Percentiles rank a stretch among this genome's conserved stretches.
Conservation (phyloP, 2,888 invertebrate species). For the Stenotaenia linearis region DNA sequence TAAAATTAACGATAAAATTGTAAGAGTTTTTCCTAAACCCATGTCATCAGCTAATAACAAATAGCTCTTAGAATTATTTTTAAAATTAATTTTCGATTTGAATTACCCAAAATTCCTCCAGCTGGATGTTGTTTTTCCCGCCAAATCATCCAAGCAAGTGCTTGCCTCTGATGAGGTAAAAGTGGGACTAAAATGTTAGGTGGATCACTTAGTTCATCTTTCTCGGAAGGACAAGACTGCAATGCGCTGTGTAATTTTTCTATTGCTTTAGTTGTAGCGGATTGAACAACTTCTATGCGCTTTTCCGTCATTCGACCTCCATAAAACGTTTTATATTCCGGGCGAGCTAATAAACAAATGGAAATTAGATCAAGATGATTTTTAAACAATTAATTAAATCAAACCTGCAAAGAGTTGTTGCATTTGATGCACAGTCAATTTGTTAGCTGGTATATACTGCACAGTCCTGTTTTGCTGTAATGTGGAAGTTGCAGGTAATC, state of each 20-base stretch:
- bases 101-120: constrained; percentile 78
- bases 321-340: constrained; percentile 24
- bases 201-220: constrained; percentile 52
- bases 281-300: constrained; percentile 10
- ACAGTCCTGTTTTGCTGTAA: no score
- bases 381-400: background rate
- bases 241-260: constrained; percentile 48
- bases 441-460: no score
- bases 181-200: constrained; percentile 59
- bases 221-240: constrained; percentile 59
- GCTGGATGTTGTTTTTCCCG: constrained; percentile 74
- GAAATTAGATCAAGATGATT: background rate
- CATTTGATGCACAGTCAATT: background rate
- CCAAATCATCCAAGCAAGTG: constrained; percentile 83
- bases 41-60: constrained; percentile 69
- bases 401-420: background rate
- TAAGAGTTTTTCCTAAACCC: constrained; percentile 77
- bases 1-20: constrained; percentile 69
- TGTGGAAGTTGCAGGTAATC: no score
- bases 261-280: constrained; percentile 28
- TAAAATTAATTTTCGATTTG: no score
- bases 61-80: no score
- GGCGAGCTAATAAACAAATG: background rate
- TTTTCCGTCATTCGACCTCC: constrained; percentile 22
- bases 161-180: constrained; percentile 79